Conservation (phyloP, 2,888 invertebrate species). For the Epinotia brunnichana region DNA sequence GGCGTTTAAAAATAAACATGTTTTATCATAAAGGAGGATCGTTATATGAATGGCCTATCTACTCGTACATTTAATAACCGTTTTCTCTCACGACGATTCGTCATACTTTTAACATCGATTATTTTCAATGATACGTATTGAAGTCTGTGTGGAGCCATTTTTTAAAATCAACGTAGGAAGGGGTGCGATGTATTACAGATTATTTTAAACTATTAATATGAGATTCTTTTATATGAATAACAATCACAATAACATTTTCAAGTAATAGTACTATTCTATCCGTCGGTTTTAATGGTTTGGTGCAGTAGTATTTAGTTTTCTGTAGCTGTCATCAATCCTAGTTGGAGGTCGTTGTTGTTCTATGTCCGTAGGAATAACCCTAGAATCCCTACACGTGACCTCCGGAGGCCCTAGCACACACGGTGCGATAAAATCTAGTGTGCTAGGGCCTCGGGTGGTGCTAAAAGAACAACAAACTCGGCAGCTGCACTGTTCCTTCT, state of each 20-base stretch:
- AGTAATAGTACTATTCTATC: neutral
- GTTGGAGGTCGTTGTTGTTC: too few relatives aligned
- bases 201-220: neutral
- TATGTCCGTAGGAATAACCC: too few relatives aligned
- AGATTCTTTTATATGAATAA: neutral
- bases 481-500: too few relatives aligned
- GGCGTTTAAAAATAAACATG: constrained; percentile 60
- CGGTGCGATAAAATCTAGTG: too few relatives aligned
- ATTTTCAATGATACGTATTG: constrained; percentile 61
- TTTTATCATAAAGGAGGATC: constrained; percentile 68
- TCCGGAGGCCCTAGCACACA: too few relatives aligned
- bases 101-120: constrained; percentile 73
- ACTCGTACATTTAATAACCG: constrained; percentile 59
- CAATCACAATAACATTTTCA: neutral
- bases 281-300: too few relatives aligned
- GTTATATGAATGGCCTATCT: constrained; percentile 57
- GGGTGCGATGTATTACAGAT: constrained; percentile 46
- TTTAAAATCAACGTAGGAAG: constrained; percentile 49
- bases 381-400: too few relatives aligned
- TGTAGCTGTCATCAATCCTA: too few relatives aligned
- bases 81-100: constrained; percentile 68
- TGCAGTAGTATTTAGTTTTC: too few relatives aligned
- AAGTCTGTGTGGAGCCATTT: constrained; percentile 49
- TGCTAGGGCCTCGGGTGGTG: too few relatives aligned
- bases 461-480: too few relatives aligned